Base-by-base conservation (phyloP, 2,888 invertebrate species). In the Tipula helvola region DNA sequence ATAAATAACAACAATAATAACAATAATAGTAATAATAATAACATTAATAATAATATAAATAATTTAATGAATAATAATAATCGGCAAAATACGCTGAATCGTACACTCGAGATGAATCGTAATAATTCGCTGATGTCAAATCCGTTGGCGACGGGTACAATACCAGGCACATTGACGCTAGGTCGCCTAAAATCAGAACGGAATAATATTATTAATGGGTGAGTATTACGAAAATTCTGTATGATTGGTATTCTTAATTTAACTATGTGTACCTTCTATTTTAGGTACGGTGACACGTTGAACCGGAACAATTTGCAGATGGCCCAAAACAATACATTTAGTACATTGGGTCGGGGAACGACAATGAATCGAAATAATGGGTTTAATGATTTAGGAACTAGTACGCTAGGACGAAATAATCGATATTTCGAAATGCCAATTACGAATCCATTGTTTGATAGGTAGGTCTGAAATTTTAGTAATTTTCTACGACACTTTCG, bases 371-470 rank as follows among this genome's bases (percentile, higher is more conserved):
- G 88, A 85, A 91, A 90, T 41, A 89, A 90, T 87, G 89, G 89
- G 10, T 88, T 90, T 13, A 91, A 90, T 87, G 91, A 91, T 87
- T 88, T 91, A 57, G 90, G 90, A 89, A 90, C 90, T 4, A 91
- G 90, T 87, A 91, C 91, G 3, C 88, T 91, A 86, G 91, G 91
- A 12, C 89, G 91, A 28, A 90, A 90, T 85, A 90, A 90, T 87
- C 88, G 89, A 87, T 93, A 93, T 89, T 93, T 93, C 89, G 94
- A 94, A 88, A 92, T 94, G 42, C 94, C 94, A 5, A 94, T 94
- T 86, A 91, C 93, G 86, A 95, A 95, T 90, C 94, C 94, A 0
- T 92, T 94, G 47, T 95, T 94, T 90, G 93, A 93, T 90, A 93
- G 93, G 94, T 93, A 90, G 89, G 87, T 41, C n/a, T 52, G n/a